Percentiles rank a stretch among this genome's conserved stretches.
Evolutionary conservation across 2,797 vertebrate species (phyloP).

Genomic region (Buceros bicornis): DNA sequence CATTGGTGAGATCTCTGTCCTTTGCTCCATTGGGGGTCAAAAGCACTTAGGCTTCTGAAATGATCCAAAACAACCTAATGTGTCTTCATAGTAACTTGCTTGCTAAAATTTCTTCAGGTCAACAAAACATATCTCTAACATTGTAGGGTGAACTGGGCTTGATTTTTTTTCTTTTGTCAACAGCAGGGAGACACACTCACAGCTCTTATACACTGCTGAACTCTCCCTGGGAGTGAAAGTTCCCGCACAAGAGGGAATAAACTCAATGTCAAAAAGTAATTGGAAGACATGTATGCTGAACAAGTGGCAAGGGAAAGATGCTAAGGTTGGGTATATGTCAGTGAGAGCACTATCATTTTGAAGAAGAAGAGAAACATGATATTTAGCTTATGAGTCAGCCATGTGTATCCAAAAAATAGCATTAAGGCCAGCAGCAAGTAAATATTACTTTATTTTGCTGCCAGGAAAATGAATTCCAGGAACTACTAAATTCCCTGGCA

Average conservation of each 20-base stretch:
- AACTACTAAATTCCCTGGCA: neutral
- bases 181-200: neutral
- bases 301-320: neutral
- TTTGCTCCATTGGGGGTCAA: neutral
- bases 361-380: neutral
- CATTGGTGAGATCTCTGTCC: neutral
- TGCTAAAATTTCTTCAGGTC: neutral
- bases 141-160: neutral
- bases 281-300: neutral
- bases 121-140: neutral
- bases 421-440: neutral
- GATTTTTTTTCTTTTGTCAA: neutral
- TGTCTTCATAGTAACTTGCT: neutral
- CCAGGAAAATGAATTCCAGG: neutral
- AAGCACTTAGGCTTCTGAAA: neutral
- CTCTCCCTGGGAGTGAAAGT: neutral
- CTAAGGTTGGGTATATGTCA: neutral
- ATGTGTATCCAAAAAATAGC: neutral
- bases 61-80: neutral
- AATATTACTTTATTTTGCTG: neutral
- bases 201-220: neutral
- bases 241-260: neutral
- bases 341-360: neutral
- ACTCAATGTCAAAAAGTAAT: neutral
- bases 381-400: neutral